These are phyloP conservation scores for Penaeus chinensis DNA, from an alignment of 1,140 invertebrate genomes.

Conservation along the genomic window DNA sequence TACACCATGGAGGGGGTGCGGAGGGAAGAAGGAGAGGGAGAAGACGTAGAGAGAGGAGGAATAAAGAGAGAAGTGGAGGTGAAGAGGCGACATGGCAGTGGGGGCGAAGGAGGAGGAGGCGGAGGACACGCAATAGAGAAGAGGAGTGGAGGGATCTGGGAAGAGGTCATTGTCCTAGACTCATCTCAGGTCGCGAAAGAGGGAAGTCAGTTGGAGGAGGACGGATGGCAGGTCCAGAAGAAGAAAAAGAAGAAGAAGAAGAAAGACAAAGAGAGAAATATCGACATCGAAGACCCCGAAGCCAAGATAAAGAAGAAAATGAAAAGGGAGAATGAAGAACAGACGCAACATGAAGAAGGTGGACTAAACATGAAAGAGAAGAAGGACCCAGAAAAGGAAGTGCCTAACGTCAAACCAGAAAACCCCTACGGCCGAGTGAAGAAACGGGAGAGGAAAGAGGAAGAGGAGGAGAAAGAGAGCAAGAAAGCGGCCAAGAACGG, in stretches of 20 bases:
- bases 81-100: neutral
- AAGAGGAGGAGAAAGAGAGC: too few relatives aligned
- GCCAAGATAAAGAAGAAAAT: too few relatives aligned
- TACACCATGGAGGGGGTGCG: conserved; percentile 43
- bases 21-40: neutral
- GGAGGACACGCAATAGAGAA: neutral
- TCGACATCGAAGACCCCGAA: too few relatives aligned
- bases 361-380: too few relatives aligned
- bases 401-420: too few relatives aligned
- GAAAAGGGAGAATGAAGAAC: too few relatives aligned
- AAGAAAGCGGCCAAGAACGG: too few relatives aligned
- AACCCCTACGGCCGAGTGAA: too few relatives aligned
- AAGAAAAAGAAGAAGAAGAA: neutral
- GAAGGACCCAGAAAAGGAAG: too few relatives aligned
- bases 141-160: conserved; percentile 29
- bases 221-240: neutral
- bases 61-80: conserved; percentile 20
- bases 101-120: neutral
- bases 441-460: too few relatives aligned
- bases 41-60: neutral
- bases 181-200: neutral
- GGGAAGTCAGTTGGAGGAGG: neutral
- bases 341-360: too few relatives aligned
- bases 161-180: neutral
- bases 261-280: too few relatives aligned